phyloP scores from a whole-genome alignment of 2,888 invertebrate genomes.

The Ectemnius lituratus region DNA sequence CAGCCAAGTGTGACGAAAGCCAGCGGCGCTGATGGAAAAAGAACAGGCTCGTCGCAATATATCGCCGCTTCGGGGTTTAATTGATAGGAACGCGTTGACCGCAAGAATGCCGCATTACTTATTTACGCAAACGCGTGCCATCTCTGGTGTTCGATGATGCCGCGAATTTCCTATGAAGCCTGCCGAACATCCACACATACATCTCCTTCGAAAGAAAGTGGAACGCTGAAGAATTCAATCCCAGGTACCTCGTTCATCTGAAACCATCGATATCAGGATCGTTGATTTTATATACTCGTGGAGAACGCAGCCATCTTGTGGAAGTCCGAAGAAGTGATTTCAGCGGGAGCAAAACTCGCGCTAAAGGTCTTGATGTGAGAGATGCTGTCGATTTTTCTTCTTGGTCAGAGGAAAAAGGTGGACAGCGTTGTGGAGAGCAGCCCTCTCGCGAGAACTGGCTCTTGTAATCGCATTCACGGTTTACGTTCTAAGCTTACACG shows the following conservation, averaged over 20 bases:
- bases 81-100: not conserved
- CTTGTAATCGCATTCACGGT: slow-evolving; percentile 1
- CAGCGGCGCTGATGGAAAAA: slow-evolving; percentile 3
- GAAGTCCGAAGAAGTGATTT: not conserved
- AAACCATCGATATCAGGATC: not conserved
- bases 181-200: not conserved
- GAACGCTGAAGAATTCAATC: slow-evolving; percentile 6
- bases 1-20: slow-evolving; percentile 40
- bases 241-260: not conserved
- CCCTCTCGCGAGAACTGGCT: slow-evolving; percentile 1
- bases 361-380: too few relatives aligned
- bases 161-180: slow-evolving; percentile 11
- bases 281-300: not conserved
- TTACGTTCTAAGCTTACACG: slow-evolving; percentile 10
- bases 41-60: slow-evolving; percentile 23
- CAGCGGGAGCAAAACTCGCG: too few relatives aligned
- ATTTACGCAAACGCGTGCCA: slow-evolving; percentile 50
- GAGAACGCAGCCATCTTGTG: not conserved
- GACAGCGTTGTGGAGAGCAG: not conserved
- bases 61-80: slow-evolving; percentile 2
- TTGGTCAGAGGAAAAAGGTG: not conserved
- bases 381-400: not conserved
- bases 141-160: slow-evolving; percentile 41
- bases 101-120: slow-evolving; percentile 30
- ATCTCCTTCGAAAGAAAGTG: not conserved